Base-by-base conservation (phyloP, 2,113 vertebrate species). In the Alosa alosa region DNA sequence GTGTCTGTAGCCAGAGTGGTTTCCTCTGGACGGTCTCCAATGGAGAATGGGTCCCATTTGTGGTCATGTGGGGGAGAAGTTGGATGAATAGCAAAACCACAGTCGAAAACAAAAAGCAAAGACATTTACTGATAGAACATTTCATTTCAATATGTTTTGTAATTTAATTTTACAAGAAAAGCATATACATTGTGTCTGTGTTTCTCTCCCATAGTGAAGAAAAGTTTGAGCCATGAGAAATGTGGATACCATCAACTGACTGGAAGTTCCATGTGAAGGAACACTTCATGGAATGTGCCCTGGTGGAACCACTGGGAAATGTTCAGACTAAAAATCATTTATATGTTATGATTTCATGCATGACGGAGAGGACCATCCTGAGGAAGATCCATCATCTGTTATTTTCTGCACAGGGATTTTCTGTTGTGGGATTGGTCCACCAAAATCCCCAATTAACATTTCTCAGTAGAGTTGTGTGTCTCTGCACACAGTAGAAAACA, bases 211-310 rank as follows among this genome's bases (percentile, higher is more conserved):
- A 57, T 82, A 86, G 87, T 55, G 86, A 22, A 46, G 81, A 68
- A 68, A 75, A 46, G 46, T 49, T 55, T 72, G 68, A 87, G 57
- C 60, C 36, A 20, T 49, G 22, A 50, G 15, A 52, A 83, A 72
- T 44, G 60, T 50, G 0, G 55, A 87, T 17, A 46, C 82, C 41
- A 78, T 83, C 55, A 68, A 49, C 84, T 89, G 88, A 87, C 25
- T 2, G 36, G 72, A 78, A 11, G 31, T 18, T 39, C 11, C 36
- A 5, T 78, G 5, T 78, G 31, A 11, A 25, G 50, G 4, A 39
- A 6, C 5, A 36, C 72, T 78, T 39, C 11, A 15, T 78, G 72
- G 72, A 78, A 39, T 15, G 31, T 10, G 15, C 13, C 72, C 36
- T 78, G 31, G 10, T 25, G 64, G n/a, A 6, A 7, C n/a, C 22